phyloP scores from a whole-genome alignment of 2,888 invertebrate species.

The Esperia sulphurella region DNA sequence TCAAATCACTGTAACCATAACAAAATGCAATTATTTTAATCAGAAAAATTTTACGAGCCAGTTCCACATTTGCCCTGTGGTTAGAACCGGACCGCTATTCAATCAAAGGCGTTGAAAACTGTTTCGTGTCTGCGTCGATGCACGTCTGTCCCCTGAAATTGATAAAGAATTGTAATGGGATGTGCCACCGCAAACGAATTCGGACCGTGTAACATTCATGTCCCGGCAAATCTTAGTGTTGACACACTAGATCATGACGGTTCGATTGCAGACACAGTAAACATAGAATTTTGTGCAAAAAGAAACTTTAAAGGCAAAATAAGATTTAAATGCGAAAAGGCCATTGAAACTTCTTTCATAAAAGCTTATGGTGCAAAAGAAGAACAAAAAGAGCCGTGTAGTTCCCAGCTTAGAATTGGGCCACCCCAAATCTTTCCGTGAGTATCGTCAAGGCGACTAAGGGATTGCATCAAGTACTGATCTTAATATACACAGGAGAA shows the following conservation, averaged over 20 bases:
- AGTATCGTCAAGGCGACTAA: too few species aligned
- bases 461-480: too few species aligned
- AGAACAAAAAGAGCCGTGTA: too few species aligned
- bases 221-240: background rate
- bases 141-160: conserved; percentile 55
- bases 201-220: background rate
- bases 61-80: conserved; percentile 40
- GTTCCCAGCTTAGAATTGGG: too few species aligned
- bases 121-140: conserved; percentile 42
- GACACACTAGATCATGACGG: background rate
- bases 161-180: conserved; percentile 38
- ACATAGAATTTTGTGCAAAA: too few species aligned
- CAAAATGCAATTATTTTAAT: conserved; percentile 6
- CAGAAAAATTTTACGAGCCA: conserved; percentile 22
- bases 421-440: too few species aligned
- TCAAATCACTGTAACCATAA: too few species aligned
- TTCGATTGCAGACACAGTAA: too few species aligned
- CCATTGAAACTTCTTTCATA: background rate
- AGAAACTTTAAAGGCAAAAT: background rate
- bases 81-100: conserved; percentile 53
- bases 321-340: background rate
- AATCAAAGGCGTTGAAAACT: conserved; percentile 47
- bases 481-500: too few species aligned
- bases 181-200: conserved; percentile 43
- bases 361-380: background rate